Evolutionary conservation across 2,888 invertebrate species (phyloP).

Genomic region (Abrostola tripartita): DNA sequence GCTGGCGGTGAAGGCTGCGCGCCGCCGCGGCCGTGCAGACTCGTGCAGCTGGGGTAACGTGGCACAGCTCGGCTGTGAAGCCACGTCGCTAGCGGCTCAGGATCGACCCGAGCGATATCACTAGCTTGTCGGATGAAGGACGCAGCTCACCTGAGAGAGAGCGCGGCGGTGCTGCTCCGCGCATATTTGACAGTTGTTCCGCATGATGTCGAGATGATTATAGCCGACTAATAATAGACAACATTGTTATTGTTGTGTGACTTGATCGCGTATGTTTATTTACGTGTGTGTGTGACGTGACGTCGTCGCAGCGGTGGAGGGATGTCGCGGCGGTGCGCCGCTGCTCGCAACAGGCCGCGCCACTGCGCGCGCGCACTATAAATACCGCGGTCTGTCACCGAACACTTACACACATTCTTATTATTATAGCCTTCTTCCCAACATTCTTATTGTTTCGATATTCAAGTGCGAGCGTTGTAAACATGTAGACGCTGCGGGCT

Average conservation of each 20-base stretch:
- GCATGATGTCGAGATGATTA: constrained; percentile 60
- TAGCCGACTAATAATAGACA: constrained; percentile 68
- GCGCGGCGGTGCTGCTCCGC: constrained; percentile 17
- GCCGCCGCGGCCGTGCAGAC: too few relatives aligned
- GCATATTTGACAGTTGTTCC: constrained; percentile 27
- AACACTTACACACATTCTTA: constrained; percentile 54
- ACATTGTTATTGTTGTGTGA: constrained; percentile 63
- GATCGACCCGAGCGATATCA: too few relatives aligned
- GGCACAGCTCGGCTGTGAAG: too few relatives aligned
- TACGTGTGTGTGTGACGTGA: too few relatives aligned
- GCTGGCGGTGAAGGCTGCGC: constrained; percentile 51
- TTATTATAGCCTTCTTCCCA: constrained; percentile 32
- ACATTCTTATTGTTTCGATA: constrained; percentile 29
- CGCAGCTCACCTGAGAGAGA: background rate
- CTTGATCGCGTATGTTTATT: too few relatives aligned
- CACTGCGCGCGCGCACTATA: constrained; percentile 43
- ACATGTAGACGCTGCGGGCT: too few relatives aligned
- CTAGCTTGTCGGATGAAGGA: too few relatives aligned
- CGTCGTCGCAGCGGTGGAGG: constrained; percentile 18
- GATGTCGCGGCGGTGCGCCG: constrained; percentile 22
- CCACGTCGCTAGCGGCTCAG: too few relatives aligned
- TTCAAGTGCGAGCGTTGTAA: constrained; percentile 9
- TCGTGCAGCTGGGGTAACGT: background rate
- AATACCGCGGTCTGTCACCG: constrained; percentile 45
- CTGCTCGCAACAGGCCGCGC: background rate